Conservation (phyloP, 2,113 vertebrate genomes). For the Chroicocephalus ridibundus region DNA sequence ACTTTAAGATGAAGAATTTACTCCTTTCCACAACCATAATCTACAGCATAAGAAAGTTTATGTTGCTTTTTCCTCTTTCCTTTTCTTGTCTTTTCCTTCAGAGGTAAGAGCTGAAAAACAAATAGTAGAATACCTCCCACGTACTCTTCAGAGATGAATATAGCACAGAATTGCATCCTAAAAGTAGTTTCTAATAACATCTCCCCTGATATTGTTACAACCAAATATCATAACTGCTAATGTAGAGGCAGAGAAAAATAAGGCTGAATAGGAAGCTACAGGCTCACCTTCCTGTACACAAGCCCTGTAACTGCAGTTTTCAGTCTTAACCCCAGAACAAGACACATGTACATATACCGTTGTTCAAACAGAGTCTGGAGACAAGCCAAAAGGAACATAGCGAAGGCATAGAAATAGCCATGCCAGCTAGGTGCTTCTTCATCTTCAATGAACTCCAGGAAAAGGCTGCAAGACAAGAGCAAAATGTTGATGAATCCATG, state of each 20-base stretch:
- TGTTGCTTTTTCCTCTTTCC: background rate
- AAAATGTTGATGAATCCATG: background rate
- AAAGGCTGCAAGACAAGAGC: slow-evolving; percentile 74
- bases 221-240: background rate
- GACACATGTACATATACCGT: slow-evolving; percentile 86
- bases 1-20: background rate
- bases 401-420: slow-evolving; percentile 84
- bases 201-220: background rate
- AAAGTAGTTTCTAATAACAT: background rate
- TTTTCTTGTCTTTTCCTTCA: background rate
- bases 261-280: background rate
- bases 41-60: background rate
- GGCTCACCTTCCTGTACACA: slow-evolving; percentile 90
- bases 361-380: slow-evolving; percentile 92
- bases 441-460: slow-evolving; percentile 84
- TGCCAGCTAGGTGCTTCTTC: slow-evolving; percentile 80
- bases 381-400: slow-evolving; percentile 85
- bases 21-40: background rate
- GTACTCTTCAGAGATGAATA: background rate
- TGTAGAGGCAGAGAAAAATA: background rate
- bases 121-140: background rate
- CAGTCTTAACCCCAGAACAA: slow-evolving; percentile 87
- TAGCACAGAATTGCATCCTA: background rate
- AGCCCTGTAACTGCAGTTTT: slow-evolving; percentile 87
- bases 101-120: background rate